These are phyloP conservation scores for Percopsis omiscomaycus DNA, from an alignment of 2,797 vertebrate genomes.

Conservation along the genomic window DNA sequence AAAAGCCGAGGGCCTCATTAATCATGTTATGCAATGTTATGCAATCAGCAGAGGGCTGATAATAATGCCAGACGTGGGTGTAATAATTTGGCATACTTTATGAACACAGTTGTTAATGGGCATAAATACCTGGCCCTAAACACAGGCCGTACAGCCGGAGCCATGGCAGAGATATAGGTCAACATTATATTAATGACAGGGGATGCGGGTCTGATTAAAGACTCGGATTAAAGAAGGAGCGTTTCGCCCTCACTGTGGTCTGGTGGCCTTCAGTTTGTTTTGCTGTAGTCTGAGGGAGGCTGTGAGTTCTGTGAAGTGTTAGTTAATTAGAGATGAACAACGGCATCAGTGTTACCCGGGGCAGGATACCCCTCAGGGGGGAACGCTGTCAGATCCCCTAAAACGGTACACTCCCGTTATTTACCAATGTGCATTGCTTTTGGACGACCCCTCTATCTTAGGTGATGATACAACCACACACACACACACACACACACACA, in stretches of 20 bases:
- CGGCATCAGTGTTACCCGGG: slow-evolving; percentile 2
- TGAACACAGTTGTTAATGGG: no score
- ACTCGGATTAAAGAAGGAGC: no score
- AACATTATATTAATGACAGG: no score
- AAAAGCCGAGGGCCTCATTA: slow-evolving; percentile 27
- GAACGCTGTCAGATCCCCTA: neutral
- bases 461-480: neutral
- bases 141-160: no score
- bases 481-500: slow-evolving; percentile 1
- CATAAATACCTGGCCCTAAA: no score
- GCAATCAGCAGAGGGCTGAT: slow-evolving; percentile 14
- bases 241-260: neutral
- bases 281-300: neutral
- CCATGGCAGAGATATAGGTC: no score
- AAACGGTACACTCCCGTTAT: neutral
- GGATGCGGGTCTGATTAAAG: no score
- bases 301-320: slow-evolving; percentile 8
- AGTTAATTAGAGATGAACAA: slow-evolving; percentile 20
- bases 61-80: no score
- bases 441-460: no score
- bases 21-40: slow-evolving; percentile 30
- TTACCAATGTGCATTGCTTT: no score
- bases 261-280: neutral
- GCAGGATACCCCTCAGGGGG: slow-evolving; percentile 1
- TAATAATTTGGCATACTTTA: slow-evolving; percentile 10